phyloP scores from a whole-genome alignment of 1,140 invertebrate species.

The Ctenoplectra terminalis region DNA sequence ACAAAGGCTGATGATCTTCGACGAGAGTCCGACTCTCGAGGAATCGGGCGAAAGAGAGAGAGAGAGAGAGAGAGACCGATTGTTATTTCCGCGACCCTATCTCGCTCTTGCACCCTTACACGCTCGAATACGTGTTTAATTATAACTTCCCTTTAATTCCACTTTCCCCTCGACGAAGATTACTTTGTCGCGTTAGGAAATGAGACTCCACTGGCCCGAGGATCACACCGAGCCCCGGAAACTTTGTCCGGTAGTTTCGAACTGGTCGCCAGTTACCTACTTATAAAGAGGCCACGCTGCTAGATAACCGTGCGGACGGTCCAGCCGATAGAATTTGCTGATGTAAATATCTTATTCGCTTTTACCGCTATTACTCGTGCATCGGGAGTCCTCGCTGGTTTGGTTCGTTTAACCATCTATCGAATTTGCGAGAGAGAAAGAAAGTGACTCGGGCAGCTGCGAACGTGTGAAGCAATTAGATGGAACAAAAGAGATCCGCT shows the following conservation, averaged over 20 bases:
- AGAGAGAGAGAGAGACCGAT: conserved; percentile 15
- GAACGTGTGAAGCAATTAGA: conserved; percentile 31
- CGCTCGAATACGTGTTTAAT: conserved; percentile 51
- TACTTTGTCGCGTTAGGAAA: conserved; percentile 45
- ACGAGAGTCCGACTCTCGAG: conserved; percentile 3
- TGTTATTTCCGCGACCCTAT: conserved; percentile 20
- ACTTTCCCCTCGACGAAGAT: conserved; percentile 31
- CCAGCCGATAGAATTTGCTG: neutral
- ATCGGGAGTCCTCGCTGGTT: too few species aligned
- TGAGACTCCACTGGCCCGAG: neutral
- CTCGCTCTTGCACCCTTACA: neutral
- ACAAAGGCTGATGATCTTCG: conserved; percentile 61
- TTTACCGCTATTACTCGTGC: too few species aligned
- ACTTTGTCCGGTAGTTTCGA: conserved; percentile 10
- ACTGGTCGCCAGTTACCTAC: conserved; percentile 15
- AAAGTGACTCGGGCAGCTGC: neutral
- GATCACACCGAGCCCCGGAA: neutral
- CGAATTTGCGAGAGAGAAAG: conserved; percentile 17
- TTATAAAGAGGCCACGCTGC: neutral
- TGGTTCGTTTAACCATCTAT: neutral
- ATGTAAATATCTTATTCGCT: conserved; percentile 19
- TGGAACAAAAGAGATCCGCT: conserved; percentile 19
- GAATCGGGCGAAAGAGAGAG: neutral
- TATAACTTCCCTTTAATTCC: conserved; percentile 48
- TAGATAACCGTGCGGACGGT: neutral